Base-by-base conservation (phyloP, 2,888 invertebrate genomes). In the Folsomia candida region DNA sequence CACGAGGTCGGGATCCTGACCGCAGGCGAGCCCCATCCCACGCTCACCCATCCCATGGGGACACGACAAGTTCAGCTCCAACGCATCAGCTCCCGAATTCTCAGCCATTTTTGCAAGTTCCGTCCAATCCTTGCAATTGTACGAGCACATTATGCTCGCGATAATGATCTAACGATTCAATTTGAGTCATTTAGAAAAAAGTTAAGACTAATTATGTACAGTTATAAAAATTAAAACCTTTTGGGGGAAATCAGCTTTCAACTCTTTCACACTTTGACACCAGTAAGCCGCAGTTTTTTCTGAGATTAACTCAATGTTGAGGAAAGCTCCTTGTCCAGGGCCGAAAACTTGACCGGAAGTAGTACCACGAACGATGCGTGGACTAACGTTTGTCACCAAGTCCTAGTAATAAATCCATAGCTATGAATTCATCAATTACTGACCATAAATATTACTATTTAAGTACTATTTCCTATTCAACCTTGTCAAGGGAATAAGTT, bases 1-100 rank as follows among this genome's bases (percentile, higher is more conserved):
- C 1, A 99, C 97, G 72, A 96, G 83, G 28, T 89, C 89, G 0
- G 96, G 92, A 83, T 95, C 90, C 87, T 97, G 97, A 70, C 98
- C 98, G 84, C 98, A 98, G 60, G 98, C 37, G 29, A 99, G 85
- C 0, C 98, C 99, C 98, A 99, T 98, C 54, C 97, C 97, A 14
- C 92, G 89, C 83, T 97, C 97, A 1, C 96, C 97, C 97, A 99
- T 98, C 4, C 98, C 98, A 83, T 99, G 98, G 0, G 98, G 98
- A 83, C 99, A 98, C 0, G 97, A 97, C 65, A 99, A 84, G 85
- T 99, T 99, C 65, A 98, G 85, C 82, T 99, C 99, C 18, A 99
- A 84, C 0, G 95, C 97, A 84, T 99, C 97, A 0, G 98, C 90
- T 0, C 97, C 97, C 0, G 94, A 87, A 0, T 86, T 86, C 83